Base-by-base conservation (phyloP, 2,113 vertebrate species). In the Erinaceus europaeus region DNA sequence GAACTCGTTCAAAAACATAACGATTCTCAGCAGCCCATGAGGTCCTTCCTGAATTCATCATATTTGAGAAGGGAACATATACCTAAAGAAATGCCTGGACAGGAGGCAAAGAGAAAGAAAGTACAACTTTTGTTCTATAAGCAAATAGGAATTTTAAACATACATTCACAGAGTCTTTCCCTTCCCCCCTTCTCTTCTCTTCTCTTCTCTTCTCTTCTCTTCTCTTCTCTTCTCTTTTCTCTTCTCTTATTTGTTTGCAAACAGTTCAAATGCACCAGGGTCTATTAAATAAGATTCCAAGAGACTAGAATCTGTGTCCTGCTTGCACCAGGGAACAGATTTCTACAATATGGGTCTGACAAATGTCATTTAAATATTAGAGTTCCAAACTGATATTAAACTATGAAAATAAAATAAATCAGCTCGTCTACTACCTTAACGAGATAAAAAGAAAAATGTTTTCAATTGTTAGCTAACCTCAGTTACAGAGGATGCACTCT, bases 231-330 rank as follows among this genome's bases (percentile, higher is more conserved):
- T 1, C 55, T 29, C 8, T 25, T 25, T 7, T 5, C 13, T 9
- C 23, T 10, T 20, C 55, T 74, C 53, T 85, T 55, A 53, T 68
- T 75, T 93, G 85, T 77, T 67, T 90, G 88, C 84, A 93, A 90
- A 36, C 64, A 36, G 21, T 74, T 69, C 81, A 83, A 83, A 59
- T 67, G 57, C 57, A 64, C 57, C 44, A 72, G 27, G 55, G 23
- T 48, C 88, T 38, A 40, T 2, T 44, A 64, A 84, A 68, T 50
- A 46, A 72, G 46, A 71, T 67, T 59, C 42, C 21, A 62, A 34
- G 86, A 90, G 76, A 38, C 84, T 34, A 82, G 78, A 52, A 48
- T 6, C 11, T 77, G 67, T 20, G 34, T 64, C 65, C 92, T 36
- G 3, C 84, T 77, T 89, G 74, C 73, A 82, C 44, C 67, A 81